Evolutionary conservation across 2,113 vertebrate species (phyloP), one percentile per base, ranked within the genome.

Genomic region (Plectropomus leopardus): DNA sequence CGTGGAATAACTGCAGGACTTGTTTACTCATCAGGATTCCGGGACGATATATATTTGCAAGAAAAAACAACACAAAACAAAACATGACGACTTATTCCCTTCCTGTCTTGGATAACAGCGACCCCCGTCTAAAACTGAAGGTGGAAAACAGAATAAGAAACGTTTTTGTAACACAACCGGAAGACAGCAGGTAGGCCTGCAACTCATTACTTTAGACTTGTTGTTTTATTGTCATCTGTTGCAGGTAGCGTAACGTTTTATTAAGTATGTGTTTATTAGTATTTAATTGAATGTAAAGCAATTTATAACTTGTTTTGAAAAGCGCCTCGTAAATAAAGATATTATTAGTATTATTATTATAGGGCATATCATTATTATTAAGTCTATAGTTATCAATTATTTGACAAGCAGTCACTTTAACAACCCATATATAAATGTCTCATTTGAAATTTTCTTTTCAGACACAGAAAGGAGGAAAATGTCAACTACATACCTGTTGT

Each of bases 81-180:
- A 78, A 84, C 78, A 95, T 93, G 93, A 75, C 80, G 71, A 76
- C 83, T 5, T 44, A 67, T 6, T 51, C 61, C n/a, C 80, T 88
- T 17, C 89, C 85, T 32, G 19, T 76, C 6, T 13, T 93, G 71
- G 84, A 87, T 3, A 76, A 66, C 11, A 71, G 86, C n/a, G 88
- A 90, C n/a, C 81, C 90, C 10, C 86, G 84, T 11, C 74, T 93
- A 8, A 83, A 87, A n/a, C 87, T 95, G n/a, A 72, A 84, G 58
- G 70, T 94, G 78, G 88, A 94, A 61, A 93, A 92, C 55, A 86
- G 83, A 61, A 88, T 88, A 61, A 93, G 48, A 80, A 95, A 95
- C 48, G 69, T 95, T 69, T 95, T 96, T 85, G 93, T 96, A 19
- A 96, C 94, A 36, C 94, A 96, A 48, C 4, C 93, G 44, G 91